Percentiles rank a stretch among this genome's conserved stretches.
phyloP scores from a whole-genome alignment of 2,888 invertebrate genomes.

The Isoperla grammatica region DNA sequence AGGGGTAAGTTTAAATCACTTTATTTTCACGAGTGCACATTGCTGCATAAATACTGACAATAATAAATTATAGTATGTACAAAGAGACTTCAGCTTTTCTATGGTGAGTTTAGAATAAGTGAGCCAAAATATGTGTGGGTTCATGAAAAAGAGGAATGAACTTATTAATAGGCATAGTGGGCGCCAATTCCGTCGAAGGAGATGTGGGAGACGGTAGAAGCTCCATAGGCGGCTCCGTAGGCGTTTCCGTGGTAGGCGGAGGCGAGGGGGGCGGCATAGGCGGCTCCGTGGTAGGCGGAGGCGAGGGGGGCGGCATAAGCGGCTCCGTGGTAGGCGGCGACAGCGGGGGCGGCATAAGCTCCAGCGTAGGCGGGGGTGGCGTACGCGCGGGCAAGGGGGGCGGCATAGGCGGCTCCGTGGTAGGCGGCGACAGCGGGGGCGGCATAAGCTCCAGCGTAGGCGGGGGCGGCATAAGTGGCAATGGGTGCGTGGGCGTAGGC shows the following conservation, averaged over 20 bases:
- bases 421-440: conserved; percentile 35
- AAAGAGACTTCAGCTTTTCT: background rate
- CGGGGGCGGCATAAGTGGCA: conserved; percentile 37
- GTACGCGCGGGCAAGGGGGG: conserved; percentile 34
- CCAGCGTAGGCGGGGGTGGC: conserved; percentile 32
- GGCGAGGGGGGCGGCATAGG: conserved; percentile 30
- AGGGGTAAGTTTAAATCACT: background rate
- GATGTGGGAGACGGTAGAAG: conserved; percentile 28
- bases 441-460: conserved; percentile 38
- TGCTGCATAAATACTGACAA: background rate
- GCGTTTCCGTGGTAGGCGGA: conserved; percentile 27
- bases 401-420: conserved; percentile 43
- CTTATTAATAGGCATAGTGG: conserved; percentile 30
- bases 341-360: conserved; percentile 30
- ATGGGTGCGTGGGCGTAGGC: conserved; percentile 41
- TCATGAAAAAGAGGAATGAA: background rate
- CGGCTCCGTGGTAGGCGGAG: conserved; percentile 29
- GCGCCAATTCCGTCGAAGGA: conserved; percentile 30
- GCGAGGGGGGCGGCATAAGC: conserved; percentile 36
- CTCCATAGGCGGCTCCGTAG: conserved; percentile 32
- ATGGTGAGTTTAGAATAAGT: background rate
- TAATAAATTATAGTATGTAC: background rate
- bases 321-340: conserved; percentile 28
- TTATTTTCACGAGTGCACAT: background rate
- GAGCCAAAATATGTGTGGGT: background rate